Percentiles rank a stretch among this genome's conserved stretches.
Evolutionary conservation across 1,140 invertebrate species (phyloP).

Genomic region (Monochamus saltuarius): DNA sequence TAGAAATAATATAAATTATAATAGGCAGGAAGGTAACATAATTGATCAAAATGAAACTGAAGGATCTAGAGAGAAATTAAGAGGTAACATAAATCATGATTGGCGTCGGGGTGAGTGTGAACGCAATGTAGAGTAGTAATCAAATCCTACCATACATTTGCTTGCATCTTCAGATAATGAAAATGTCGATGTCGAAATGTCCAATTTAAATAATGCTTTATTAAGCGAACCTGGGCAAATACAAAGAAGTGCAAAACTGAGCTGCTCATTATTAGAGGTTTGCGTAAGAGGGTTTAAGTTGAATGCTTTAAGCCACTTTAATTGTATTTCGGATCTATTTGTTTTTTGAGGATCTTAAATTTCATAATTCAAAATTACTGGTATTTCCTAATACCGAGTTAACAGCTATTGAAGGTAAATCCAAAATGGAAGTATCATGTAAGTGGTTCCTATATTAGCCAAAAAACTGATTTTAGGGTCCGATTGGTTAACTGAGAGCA

Average conservation of each 20-base stretch:
- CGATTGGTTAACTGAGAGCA: neutral
- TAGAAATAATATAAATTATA: neutral
- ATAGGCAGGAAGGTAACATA: neutral
- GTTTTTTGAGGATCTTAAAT: neutral
- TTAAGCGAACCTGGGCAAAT: neutral
- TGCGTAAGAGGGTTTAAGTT: neutral
- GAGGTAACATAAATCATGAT: neutral
- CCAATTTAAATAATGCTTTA: neutral
- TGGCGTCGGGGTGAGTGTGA: neutral
- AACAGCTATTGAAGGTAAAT: too few relatives aligned
- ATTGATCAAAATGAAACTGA: neutral
- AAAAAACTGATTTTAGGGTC: neutral
- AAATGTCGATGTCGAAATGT: neutral
- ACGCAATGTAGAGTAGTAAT: neutral
- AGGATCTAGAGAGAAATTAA: neutral
- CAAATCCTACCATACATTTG: too few relatives aligned
- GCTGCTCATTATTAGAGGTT: neutral
- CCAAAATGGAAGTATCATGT: neutral
- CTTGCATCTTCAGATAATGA: too few relatives aligned
- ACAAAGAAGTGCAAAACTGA: neutral
- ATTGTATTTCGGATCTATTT: neutral
- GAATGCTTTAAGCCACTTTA: neutral
- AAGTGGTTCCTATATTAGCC: neutral
- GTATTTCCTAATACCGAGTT: neutral
- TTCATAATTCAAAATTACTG: neutral